phyloP scores from a whole-genome alignment of 1,140 invertebrate genomes.

The Bradynema listronoti region DNA sequence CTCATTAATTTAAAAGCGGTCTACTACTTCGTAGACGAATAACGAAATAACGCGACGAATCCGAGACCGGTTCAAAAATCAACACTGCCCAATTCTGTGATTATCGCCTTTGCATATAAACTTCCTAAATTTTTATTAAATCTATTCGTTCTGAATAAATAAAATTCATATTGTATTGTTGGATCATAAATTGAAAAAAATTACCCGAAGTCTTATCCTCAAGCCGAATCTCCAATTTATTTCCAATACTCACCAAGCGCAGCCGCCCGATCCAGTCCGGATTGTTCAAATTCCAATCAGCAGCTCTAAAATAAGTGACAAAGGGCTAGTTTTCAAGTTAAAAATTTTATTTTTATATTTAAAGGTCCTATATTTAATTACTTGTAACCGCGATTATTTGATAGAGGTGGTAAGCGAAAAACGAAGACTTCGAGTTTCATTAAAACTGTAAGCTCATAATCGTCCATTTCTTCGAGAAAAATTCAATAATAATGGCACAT shows the following conservation, averaged over 20 bases:
- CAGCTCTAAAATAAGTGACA: conserved; percentile 59
- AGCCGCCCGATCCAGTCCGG: conserved; percentile 62
- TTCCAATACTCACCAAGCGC: conserved; percentile 58
- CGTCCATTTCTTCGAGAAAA: too few species aligned
- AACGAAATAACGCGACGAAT: conserved; percentile 98
- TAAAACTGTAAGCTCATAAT: conserved; percentile 86
- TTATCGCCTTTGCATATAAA: conserved; percentile 94
- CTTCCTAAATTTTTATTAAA: conserved; percentile 64
- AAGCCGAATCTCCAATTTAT: conserved; percentile 69
- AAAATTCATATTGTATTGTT: not conserved
- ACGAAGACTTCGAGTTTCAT: conserved; percentile 97
- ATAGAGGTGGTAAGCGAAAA: conserved; percentile 90
- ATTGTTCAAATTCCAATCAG: conserved; percentile 63
- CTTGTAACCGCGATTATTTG: conserved; percentile 90
- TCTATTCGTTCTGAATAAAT: not conserved
- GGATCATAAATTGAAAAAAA: too few species aligned
- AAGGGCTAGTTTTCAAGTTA: too few species aligned
- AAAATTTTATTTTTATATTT: too few species aligned
- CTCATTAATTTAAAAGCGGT: too few species aligned
- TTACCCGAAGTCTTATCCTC: conserved; percentile 82
- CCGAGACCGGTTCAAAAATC: conserved; percentile 89
- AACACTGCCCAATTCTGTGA: conserved; percentile 86
- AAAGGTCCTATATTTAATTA: too few species aligned
- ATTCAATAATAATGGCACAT: too few species aligned
- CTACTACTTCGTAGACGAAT: conserved; percentile 83